phyloP scores from a whole-genome alignment of 2,888 invertebrate genomes.

The Apeira syringaria region DNA sequence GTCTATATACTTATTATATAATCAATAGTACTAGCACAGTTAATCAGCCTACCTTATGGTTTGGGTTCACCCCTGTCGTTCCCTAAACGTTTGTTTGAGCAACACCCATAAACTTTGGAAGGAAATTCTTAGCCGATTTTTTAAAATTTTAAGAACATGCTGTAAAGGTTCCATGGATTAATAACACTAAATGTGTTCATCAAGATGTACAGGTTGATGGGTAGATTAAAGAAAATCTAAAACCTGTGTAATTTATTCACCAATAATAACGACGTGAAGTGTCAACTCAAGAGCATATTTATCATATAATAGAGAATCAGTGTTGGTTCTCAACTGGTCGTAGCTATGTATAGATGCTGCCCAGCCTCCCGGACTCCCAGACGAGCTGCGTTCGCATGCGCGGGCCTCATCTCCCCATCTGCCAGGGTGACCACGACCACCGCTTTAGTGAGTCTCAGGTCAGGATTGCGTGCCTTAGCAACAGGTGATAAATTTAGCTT shows the following conservation, averaged over 20 bases:
- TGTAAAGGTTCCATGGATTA: no score
- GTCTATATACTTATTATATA: no score
- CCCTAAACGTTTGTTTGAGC: no score
- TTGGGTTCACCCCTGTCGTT: no score
- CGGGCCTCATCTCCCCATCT: constrained; percentile 24
- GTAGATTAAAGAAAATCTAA: neutral
- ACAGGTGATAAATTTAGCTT: constrained; percentile 44
- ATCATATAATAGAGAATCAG: constrained; percentile 6
- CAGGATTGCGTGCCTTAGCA: constrained; percentile 26
- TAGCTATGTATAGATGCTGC: constrained; percentile 26
- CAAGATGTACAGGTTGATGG: no score
- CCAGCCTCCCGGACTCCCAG: constrained; percentile 29
- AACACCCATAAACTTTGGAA: no score
- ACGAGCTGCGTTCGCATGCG: constrained; percentile 35
- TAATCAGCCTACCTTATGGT: no score
- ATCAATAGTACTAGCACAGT: no score
- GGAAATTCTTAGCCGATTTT: no score
- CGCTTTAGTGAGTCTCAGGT: neutral
- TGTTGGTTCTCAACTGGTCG: constrained; percentile 8
- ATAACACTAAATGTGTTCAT: no score
- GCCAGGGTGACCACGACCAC: constrained; percentile 28
- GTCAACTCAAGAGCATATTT: neutral
- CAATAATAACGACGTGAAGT: neutral
- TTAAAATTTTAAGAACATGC: no score
- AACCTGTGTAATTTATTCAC: neutral